A percentile compares a stretch with the other conserved stretches of the same genome.
Evolutionary conservation across 1,140 invertebrate species (phyloP).

Genomic region (Achatina immaculata): DNA sequence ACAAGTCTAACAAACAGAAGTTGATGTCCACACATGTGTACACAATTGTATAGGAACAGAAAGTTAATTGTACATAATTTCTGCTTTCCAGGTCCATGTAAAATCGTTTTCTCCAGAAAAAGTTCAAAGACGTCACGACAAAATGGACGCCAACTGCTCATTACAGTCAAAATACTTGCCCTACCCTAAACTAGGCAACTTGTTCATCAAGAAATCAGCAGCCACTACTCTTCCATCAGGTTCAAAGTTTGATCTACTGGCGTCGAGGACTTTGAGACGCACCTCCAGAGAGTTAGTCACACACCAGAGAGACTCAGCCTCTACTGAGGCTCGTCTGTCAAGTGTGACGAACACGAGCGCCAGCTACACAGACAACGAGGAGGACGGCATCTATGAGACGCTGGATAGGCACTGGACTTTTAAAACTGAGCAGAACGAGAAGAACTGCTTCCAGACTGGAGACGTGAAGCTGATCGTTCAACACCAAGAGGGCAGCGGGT

Average conservation of each 20-base stretch:
- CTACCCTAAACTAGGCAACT: neutral
- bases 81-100: neutral
- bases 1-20: too few species aligned
- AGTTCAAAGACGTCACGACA: neutral
- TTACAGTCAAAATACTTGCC: neutral
- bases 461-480: neutral
- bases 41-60: too few species aligned
- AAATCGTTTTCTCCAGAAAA: neutral
- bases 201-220: neutral
- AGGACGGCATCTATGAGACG: slow-evolving; percentile 16
- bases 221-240: neutral
- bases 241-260: neutral
- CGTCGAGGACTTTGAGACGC: neutral
- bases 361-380: neutral
- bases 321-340: neutral
- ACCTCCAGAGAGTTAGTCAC: neutral
- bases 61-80: neutral
- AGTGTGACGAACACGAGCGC: neutral
- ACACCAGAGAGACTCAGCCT: neutral
- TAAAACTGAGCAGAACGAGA: neutral
- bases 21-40: too few species aligned
- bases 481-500: neutral
- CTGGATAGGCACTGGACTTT: slow-evolving; percentile 20
- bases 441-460: neutral
- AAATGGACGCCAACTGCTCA: neutral